phyloP scores from a whole-genome alignment of 2,797 vertebrate genomes.

The Tympanoctomys barrerae region DNA sequence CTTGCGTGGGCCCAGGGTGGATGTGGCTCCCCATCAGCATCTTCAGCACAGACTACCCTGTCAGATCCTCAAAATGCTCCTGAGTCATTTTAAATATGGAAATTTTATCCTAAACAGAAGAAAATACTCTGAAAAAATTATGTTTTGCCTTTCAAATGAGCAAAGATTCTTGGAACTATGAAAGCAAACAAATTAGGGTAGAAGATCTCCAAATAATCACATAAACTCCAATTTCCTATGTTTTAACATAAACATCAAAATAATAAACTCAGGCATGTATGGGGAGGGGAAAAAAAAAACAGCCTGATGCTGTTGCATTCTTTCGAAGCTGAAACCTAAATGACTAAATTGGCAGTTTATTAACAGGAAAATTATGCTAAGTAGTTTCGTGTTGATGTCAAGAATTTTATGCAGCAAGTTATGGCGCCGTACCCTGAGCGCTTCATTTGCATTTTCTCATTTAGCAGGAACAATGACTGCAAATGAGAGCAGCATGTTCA shows the following conservation, averaged over 20 bases:
- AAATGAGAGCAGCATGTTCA: constrained; percentile 88
- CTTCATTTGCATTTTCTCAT: constrained; percentile 92
- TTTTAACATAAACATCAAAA: constrained; percentile 84
- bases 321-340: constrained; percentile 87
- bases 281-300: constrained; percentile 10
- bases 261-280: constrained; percentile 81
- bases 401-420: constrained; percentile 89
- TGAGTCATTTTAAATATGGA: constrained; percentile 49
- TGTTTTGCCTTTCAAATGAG: constrained; percentile 77
- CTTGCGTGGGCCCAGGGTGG: accelerated
- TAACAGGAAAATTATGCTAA: constrained; percentile 95
- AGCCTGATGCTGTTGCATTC: constrained; percentile 62
- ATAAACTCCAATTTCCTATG: constrained; percentile 78
- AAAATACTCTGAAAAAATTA: constrained; percentile 32
- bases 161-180: constrained; percentile 72
- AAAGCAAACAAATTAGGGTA: constrained; percentile 82
- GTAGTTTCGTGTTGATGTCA: constrained; percentile 91
- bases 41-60: constrained; percentile 82
- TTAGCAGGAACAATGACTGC: constrained; percentile 90
- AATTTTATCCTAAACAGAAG: constrained; percentile 6
- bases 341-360: constrained; percentile 94
- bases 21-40: constrained; percentile 62
- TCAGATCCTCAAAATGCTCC: constrained; percentile 59
- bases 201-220: constrained; percentile 80
- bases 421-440: constrained; percentile 83